Base-by-base conservation (phyloP, 2,797 vertebrate species). In the Crenuchus spilurus region DNA sequence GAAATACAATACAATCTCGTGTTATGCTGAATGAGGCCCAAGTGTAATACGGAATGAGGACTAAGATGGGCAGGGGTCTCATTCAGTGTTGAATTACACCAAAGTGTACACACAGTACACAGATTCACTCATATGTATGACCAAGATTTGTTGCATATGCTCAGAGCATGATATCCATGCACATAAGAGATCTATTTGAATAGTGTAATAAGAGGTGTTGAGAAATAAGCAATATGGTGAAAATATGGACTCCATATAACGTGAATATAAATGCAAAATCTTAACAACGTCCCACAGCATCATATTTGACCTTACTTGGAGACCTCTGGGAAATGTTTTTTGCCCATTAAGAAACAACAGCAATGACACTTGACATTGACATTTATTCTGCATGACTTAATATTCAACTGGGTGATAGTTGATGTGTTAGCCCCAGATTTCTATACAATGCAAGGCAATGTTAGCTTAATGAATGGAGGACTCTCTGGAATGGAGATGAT, bases 401-500 rank as follows among this genome's bases (percentile, higher is more conserved):
- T 70, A 65, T 42, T 42, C 42, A 46, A 46, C 48, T 62, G 55
- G 18, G 24, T n/a, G 8, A 0, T 24, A 44, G 22, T 10, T 28
- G 35, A 18, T 14, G 26, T 33, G 31, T 35, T 30, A 2, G 24
- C 18, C 10, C 8, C 4, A 10, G 64, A 46, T 69, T 37, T 51
- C 31, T 58, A 37, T 26, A 39, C 26, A 60, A 6, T 11, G 26
- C 13, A 44, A 72, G 63, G 44, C 51, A 44, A n/a, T 30, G 61
- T 39, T 44, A 71, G 70, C 77, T 41, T 63, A 74, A 66, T 74
- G 61, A 80, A 52, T 61, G 24, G 66, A 74, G 42, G 67, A 48
- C 49, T 22, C 31, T 54, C 22, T 49, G 42, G 20, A 26, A 33
- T 26, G 22, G 61, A 70, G 26, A 72, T 72, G 58, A 75, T 76